Conservation (phyloP, 2,113 vertebrate species). For the Nanger granti region DNA sequence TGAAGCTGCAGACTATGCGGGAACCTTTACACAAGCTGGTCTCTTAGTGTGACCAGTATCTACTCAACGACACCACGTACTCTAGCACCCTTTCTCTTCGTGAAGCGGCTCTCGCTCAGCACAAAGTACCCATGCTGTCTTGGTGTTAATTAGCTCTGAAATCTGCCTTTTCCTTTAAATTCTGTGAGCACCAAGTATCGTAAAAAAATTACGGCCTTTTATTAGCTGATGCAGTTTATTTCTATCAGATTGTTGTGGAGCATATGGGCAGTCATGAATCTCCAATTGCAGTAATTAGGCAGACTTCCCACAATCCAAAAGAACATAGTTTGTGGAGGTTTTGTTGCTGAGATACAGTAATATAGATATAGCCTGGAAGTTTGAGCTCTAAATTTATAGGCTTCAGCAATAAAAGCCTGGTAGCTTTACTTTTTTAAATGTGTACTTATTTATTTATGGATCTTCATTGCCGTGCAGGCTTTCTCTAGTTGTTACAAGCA, state of each 20-base stretch:
- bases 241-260: background rate
- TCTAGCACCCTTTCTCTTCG: no score
- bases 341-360: background rate
- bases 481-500: background rate
- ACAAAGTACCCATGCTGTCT: rapidly evolving
- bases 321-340: background rate
- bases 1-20: background rate
- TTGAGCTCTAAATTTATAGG: background rate
- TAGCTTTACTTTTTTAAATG: rapidly evolving
- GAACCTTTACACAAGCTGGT: background rate
- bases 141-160: background rate
- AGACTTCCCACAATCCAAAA: background rate
- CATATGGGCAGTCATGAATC: background rate
- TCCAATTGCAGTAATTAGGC: background rate
- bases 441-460: background rate
- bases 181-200: background rate
- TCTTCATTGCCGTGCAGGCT: background rate
- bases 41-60: background rate
- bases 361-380: background rate
- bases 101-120: background rate
- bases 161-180: background rate
- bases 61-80: background rate
- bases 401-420: background rate
- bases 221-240: background rate
- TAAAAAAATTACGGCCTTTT: background rate